Evolutionary conservation across 2,797 vertebrate species (phyloP).

Genomic region (Nasua narica): DNA sequence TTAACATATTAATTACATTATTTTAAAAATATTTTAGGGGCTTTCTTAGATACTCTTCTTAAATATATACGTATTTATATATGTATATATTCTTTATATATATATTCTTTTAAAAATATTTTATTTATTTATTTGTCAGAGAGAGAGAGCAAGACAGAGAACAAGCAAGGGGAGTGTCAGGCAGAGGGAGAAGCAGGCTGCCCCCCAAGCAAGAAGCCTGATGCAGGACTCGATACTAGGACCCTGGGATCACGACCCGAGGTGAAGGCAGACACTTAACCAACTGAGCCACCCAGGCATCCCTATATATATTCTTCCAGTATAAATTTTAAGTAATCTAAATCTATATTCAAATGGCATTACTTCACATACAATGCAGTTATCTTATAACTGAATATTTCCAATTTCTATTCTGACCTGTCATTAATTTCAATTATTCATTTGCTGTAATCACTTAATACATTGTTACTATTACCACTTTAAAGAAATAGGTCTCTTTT

Average conservation of each 20-base stretch:
- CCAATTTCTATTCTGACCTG: neutral
- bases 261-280: too few relatives aligned
- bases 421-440: neutral
- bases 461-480: neutral
- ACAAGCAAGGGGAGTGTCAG: too few relatives aligned
- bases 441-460: neutral
- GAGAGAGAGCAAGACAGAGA: too few relatives aligned
- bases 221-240: too few relatives aligned
- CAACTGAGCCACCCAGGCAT: too few relatives aligned
- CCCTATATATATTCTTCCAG: neutral
- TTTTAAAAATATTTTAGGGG: neutral
- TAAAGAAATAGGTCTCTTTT: neutral
- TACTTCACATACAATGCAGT: neutral
- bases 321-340: neutral
- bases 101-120: too few relatives aligned
- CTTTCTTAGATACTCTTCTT: neutral
- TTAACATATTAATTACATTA: neutral
- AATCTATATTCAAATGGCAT: neutral
- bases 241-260: too few relatives aligned
- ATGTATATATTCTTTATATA: too few relatives aligned
- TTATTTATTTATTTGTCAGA: too few relatives aligned
- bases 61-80: too few relatives aligned
- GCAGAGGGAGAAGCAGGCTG: too few relatives aligned
- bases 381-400: neutral
- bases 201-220: too few relatives aligned